phyloP scores from a whole-genome alignment of 2,797 vertebrate genomes.

The Anabas testudineus region DNA sequence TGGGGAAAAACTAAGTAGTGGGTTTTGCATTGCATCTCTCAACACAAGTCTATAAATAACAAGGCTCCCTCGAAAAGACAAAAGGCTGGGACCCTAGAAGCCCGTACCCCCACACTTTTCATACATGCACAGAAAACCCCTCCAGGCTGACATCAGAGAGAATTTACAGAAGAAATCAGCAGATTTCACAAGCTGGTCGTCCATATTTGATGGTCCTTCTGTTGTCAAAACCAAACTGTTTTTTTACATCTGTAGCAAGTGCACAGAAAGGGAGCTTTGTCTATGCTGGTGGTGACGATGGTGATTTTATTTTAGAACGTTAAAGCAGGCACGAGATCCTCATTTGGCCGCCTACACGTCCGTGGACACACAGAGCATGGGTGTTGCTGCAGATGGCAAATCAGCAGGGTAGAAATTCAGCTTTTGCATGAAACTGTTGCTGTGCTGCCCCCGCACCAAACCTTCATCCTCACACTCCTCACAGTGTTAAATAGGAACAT shows the following conservation, averaged over 20 bases:
- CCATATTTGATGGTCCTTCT: not conserved
- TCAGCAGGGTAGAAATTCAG: slow-evolving; percentile 68
- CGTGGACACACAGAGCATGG: slow-evolving; percentile 48
- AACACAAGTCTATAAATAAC: slow-evolving; percentile 66
- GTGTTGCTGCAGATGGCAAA: slow-evolving; percentile 74
- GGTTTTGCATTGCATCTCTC: slow-evolving; percentile 49
- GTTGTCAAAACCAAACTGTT: not conserved
- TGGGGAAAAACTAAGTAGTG: slow-evolving; percentile 46
- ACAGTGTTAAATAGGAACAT: slow-evolving; percentile 29
- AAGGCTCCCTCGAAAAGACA: slow-evolving; percentile 26
- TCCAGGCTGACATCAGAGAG: slow-evolving; percentile 24
- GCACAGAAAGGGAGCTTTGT: not conserved
- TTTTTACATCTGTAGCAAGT: not conserved
- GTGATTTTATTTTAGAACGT: slow-evolving; percentile 21
- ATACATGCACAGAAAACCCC: slow-evolving; percentile 38
- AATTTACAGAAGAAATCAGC: not conserved
- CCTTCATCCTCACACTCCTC: slow-evolving; percentile 34
- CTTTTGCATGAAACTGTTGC: slow-evolving; percentile 57
- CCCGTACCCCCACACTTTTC: slow-evolving; percentile 53
- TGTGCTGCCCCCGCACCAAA: slow-evolving; percentile 64
- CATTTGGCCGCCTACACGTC: slow-evolving; percentile 56
- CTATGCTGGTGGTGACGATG: not conserved
- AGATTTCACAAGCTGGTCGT: not conserved
- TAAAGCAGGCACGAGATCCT: slow-evolving; percentile 35
- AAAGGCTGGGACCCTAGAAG: slow-evolving; percentile 26